These are phyloP conservation scores for Drosophila sucinea DNA, from an alignment of 1,140 invertebrate species.

Conservation along the genomic window DNA sequence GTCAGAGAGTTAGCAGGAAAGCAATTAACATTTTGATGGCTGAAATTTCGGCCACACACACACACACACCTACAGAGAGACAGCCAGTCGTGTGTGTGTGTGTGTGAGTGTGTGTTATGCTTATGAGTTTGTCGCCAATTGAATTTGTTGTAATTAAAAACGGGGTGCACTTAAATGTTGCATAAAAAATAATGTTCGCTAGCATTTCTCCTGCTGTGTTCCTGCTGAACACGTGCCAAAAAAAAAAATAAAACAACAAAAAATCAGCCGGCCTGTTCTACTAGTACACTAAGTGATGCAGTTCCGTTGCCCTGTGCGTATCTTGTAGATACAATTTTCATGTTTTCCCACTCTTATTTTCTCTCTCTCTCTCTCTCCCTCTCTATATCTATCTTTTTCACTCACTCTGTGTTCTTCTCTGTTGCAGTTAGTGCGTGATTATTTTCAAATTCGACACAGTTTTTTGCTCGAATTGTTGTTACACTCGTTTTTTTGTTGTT, in stretches of 20 bases:
- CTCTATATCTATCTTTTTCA: constrained; percentile 2
- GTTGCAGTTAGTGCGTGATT: constrained; percentile 75
- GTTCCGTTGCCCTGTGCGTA: constrained; percentile 51
- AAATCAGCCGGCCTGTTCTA: constrained; percentile 17
- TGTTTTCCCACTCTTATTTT: background rate
- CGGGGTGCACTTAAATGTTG: constrained; percentile 76
- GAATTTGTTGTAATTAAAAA: constrained; percentile 69
- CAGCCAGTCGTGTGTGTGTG: constrained; percentile 31
- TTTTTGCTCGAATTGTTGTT: constrained; percentile 69
- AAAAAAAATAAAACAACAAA: constrained; percentile 16
- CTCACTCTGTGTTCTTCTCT: background rate
- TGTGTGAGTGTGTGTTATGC: constrained; percentile 29
- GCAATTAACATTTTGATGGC: constrained; percentile 77
- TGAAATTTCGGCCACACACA: constrained; percentile 48
- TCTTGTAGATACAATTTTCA: constrained; percentile 46
- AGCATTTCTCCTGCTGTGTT: constrained; percentile 43
- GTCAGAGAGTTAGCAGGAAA: constrained; percentile 46
- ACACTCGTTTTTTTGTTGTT: constrained; percentile 43
- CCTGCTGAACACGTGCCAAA: constrained; percentile 74
- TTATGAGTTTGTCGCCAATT: constrained; percentile 51
- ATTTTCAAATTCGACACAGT: constrained; percentile 82
- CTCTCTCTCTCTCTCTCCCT: background rate
- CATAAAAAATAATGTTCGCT: constrained; percentile 62
- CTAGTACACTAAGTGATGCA: constrained; percentile 61
- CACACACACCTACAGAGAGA: constrained; percentile 7